Conservation (phyloP, 2,888 invertebrate genomes). For the Apocheima hispidaria region DNA sequence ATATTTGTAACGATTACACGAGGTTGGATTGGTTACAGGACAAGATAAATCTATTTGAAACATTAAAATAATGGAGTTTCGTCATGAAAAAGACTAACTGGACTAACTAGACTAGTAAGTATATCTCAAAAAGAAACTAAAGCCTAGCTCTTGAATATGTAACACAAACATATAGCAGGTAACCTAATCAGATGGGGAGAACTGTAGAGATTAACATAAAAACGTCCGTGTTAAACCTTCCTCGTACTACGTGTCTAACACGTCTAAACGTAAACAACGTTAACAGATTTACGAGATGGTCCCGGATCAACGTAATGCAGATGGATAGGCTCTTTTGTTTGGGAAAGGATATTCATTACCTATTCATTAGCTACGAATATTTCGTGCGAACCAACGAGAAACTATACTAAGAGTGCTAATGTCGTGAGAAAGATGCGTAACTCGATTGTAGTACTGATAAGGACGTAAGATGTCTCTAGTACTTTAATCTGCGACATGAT, state of each 20-base stretch:
- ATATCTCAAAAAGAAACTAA: slow-evolving; percentile 4
- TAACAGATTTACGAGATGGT: slow-evolving; percentile 23
- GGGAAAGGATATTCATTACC: slow-evolving; percentile 28
- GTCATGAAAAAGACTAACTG: slow-evolving; percentile 8
- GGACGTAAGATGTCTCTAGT: too few relatives aligned
- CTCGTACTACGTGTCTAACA: neutral
- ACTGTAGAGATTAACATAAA: slow-evolving; percentile 30
- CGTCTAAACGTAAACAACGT: slow-evolving; percentile 23
- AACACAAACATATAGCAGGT: slow-evolving; percentile 5
- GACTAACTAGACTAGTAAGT: too few relatives aligned
- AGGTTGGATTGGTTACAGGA: too few relatives aligned
- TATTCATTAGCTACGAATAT: slow-evolving; percentile 24
- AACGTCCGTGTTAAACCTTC: slow-evolving; percentile 14
- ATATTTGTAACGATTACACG: too few relatives aligned
- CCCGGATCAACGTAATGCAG: slow-evolving; percentile 28
- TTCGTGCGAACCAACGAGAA: too few relatives aligned
- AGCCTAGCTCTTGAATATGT: slow-evolving; percentile 17
- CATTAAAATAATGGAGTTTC: neutral
- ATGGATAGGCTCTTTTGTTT: slow-evolving; percentile 31
- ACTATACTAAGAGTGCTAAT: too few relatives aligned
- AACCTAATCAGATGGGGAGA: slow-evolving; percentile 16
- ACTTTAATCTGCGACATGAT: too few relatives aligned
- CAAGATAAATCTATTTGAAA: too few relatives aligned
- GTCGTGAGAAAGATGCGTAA: too few relatives aligned
- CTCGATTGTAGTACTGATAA: too few relatives aligned